Evolutionary conservation across 2,113 vertebrate species (phyloP).

Genomic region (Apteryx mantelli): DNA sequence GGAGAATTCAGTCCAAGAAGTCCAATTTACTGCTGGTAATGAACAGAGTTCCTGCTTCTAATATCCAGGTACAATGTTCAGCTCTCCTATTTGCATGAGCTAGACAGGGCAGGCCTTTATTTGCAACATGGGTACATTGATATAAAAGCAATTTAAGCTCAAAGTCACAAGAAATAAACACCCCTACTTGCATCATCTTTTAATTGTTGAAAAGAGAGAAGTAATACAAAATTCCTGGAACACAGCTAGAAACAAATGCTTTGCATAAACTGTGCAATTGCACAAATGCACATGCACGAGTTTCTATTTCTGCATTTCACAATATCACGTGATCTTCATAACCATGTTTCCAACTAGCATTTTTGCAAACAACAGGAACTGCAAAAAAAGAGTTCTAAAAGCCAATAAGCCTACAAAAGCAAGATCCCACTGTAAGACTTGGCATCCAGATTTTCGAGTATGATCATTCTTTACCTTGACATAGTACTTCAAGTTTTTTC

Average conservation of each 20-base stretch:
- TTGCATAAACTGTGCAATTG: background rate
- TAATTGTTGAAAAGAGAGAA: background rate
- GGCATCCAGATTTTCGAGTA: background rate
- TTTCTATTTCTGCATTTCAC: background rate
- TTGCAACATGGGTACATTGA: background rate
- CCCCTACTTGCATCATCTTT: background rate
- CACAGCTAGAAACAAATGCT: background rate
- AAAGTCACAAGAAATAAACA: background rate
- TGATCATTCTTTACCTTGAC: background rate
- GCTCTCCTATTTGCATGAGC: background rate
- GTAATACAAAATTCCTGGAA: background rate
- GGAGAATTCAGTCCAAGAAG: background rate
- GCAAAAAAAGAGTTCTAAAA: background rate
- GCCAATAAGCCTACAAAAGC: background rate
- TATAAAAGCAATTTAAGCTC: background rate
- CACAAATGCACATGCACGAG: rapidly evolving
- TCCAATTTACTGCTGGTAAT: background rate
- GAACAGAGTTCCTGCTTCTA: background rate
- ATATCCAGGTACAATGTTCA: background rate
- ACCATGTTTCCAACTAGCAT: background rate
- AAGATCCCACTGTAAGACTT: background rate
- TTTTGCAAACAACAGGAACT: background rate
- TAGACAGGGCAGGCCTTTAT: background rate
- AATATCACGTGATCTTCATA: background rate
- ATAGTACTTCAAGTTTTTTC: background rate